Conservation (phyloP, 2,888 invertebrate species). For the Cylloceria caligata region DNA sequence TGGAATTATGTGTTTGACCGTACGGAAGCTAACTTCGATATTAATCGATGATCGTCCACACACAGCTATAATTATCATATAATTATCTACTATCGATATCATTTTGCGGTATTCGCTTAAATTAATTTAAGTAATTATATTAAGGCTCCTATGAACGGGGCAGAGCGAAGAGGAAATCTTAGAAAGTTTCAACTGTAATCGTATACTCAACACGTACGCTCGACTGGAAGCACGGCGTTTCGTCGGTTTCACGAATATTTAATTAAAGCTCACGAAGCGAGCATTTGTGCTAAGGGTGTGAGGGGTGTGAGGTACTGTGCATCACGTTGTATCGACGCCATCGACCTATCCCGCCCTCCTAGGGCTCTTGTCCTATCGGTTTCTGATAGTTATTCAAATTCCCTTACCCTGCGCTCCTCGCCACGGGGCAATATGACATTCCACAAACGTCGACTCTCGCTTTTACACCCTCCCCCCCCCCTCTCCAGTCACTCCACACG, state of each 20-base stretch:
- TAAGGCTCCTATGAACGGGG: too few species aligned
- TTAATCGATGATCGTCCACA: constrained; percentile 33
- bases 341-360: constrained; percentile 1
- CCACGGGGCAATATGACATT: constrained; percentile 59
- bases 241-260: constrained; percentile 44
- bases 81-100: constrained; percentile 32
- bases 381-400: constrained; percentile 64
- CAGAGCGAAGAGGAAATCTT: neutral
- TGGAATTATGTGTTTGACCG: too few species aligned
- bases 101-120: constrained; percentile 12
- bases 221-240: constrained; percentile 7
- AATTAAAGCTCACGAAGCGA: constrained; percentile 44
- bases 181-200: constrained; percentile 4
- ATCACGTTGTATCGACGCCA: constrained; percentile 40
- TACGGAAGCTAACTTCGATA: constrained; percentile 16
- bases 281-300: neutral
- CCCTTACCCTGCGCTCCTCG: constrained; percentile 46
- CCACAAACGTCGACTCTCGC: constrained; percentile 56
- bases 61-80: neutral
- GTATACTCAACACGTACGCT: constrained; percentile 14
- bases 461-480: constrained; percentile 26
- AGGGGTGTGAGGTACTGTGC: neutral
- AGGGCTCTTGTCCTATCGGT: constrained; percentile 51
- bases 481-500: constrained; percentile 27
- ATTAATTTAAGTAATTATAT: neutral